phyloP scores from a whole-genome alignment of 23 tunicate genomes.

The Ascidia mentula region DNA sequence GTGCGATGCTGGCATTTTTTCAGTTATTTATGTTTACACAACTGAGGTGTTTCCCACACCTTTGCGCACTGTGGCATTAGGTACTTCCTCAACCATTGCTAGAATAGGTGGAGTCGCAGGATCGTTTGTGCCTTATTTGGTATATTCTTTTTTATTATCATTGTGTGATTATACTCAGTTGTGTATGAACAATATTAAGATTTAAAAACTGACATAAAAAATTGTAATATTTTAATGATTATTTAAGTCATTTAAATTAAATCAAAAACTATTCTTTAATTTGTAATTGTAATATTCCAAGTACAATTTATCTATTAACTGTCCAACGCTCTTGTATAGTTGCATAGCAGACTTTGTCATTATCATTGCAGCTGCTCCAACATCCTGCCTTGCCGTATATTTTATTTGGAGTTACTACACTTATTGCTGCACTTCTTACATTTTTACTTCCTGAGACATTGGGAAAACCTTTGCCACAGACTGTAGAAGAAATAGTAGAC shows the following conservation, averaged over 20 bases:
- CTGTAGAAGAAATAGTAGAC: constrained; percentile 45
- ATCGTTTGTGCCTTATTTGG: constrained; percentile 51
- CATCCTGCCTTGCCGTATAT: constrained; percentile 10
- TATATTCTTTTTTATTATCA: background rate
- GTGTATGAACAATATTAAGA: too few relatives aligned
- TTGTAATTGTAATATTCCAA: too few relatives aligned
- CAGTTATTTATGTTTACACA: constrained; percentile 53
- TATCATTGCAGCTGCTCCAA: background rate
- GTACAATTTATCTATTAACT: too few relatives aligned
- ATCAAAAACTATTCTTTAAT: too few relatives aligned
- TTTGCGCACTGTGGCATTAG: constrained; percentile 52
- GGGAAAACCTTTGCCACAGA: constrained; percentile 62
- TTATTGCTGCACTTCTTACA: background rate
- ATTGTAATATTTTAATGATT: too few relatives aligned
- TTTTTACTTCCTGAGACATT: constrained; percentile 38
- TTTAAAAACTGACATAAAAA: too few relatives aligned
- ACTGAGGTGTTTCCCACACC: constrained; percentile 82
- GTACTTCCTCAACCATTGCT: constrained; percentile 36
- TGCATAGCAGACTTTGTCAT: background rate
- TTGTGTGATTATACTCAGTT: background rate
- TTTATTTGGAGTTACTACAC: constrained; percentile 16
- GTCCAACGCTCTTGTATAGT: too few relatives aligned
- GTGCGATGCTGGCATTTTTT: constrained; percentile 52
- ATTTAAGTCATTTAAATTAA: too few relatives aligned
- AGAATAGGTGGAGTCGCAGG: constrained; percentile 69